Evolutionary conservation across 2,888 invertebrate species (phyloP), one percentile per base, ranked within the genome.

Genomic region (Rhingia rostrata): DNA sequence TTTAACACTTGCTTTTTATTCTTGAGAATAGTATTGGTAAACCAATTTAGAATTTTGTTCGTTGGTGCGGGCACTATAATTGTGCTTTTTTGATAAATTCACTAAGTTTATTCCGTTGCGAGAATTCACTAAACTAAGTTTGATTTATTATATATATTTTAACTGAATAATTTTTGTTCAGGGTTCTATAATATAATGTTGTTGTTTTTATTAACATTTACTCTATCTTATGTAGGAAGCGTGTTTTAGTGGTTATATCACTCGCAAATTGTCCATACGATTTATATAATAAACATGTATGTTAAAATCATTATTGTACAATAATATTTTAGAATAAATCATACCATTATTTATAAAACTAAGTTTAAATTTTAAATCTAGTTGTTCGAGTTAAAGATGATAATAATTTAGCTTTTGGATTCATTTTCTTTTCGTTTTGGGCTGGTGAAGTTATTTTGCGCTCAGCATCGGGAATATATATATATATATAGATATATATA

Each of bases 161-260:
- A 64, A 81, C 77, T 78, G 56, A 86, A 84, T 43, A 56, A 64
- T 81, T 70, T 66, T 45, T 80, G 73, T 73, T 86, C 86, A 85
- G 86, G 88, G 74, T 86, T 88, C 87, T 88, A 88, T 87, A 86
- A 88, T 87, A 86, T 88, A 87, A 89, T 67, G 61, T 66, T 75
- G 22, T 70, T 75, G 37, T 51, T 64, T 66, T 73, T 64, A 63
- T 51, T 35, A 73, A 79, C 58, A 73, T 73, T 58, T 67, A 51
- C 45, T 78, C 45, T 70, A 60, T 53, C 66, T 77, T 67, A 72
- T 82, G 87, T 87, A 89, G 90, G 88, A 87, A 89, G 90, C 89
- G 90, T 89, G 86, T 83, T 87, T 87, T 87, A 87, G 86, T 90
- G 89, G 88, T 90, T 89, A 87, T 89, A 90, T 89, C 87, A 88